Evolutionary conservation across 2,113 vertebrate species (phyloP).

Genomic region (Alethe diademata): DNA sequence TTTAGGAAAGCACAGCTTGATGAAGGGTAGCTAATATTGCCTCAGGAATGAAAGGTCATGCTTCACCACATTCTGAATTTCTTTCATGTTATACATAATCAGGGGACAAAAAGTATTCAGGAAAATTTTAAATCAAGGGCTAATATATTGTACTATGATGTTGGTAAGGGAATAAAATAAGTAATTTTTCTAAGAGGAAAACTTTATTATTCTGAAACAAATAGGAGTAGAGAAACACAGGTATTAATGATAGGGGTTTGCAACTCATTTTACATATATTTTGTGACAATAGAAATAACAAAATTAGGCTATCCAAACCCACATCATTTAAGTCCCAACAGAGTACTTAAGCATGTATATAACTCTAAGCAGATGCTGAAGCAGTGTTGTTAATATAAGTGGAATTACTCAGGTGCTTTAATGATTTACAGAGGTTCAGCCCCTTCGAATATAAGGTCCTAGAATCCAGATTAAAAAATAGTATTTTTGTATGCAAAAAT

Average conservation of each 20-base stretch:
- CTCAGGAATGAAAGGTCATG: slow-evolving; percentile 72
- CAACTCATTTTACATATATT: not conserved
- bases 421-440: not conserved
- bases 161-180: not conserved
- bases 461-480: not conserved
- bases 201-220: slow-evolving; percentile 37
- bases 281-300: not conserved
- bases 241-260: slow-evolving; percentile 12
- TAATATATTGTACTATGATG: not conserved
- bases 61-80: slow-evolving; percentile 69
- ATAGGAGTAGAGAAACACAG: not conserved
- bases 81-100: slow-evolving; percentile 65
- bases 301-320: not conserved
- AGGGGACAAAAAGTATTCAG: slow-evolving; percentile 51
- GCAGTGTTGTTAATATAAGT: not conserved
- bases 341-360: not conserved
- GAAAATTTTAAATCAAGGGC: slow-evolving; percentile 17
- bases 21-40: slow-evolving; percentile 67
- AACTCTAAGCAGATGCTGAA: not conserved
- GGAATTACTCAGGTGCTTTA: not conserved
- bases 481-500: not conserved
- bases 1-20: slow-evolving; percentile 78
- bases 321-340: not conserved
- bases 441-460: not conserved
- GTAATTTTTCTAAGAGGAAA: not conserved